phyloP scores from a whole-genome alignment of 2,888 invertebrate species.

The Oscheius sp. region DNA sequence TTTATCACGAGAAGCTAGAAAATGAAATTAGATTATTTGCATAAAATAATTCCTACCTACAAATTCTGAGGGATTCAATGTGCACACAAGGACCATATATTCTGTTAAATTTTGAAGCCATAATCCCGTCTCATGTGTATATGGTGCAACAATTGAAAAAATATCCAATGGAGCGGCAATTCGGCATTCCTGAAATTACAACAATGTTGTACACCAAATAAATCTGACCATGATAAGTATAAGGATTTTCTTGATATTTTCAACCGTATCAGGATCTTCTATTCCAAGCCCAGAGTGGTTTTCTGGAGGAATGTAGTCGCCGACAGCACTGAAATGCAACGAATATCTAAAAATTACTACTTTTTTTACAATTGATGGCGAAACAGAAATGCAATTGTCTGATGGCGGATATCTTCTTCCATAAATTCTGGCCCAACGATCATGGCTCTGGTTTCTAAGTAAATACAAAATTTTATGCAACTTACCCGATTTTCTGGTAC shows the following conservation, averaged over 20 bases:
- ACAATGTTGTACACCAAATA: background rate
- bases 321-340: too few species aligned
- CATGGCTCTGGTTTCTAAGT: conserved; percentile 25
- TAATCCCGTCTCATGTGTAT: too few species aligned
- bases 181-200: background rate
- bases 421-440: conserved; percentile 25
- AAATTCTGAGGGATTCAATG: too few species aligned
- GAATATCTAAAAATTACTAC: too few species aligned
- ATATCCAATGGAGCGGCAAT: background rate
- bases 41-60: background rate
- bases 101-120: too few species aligned
- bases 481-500: conserved; percentile 35
- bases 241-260: too few species aligned
- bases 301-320: too few species aligned
- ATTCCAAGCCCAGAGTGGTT: too few species aligned
- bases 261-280: too few species aligned
- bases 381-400: conserved; percentile 13
- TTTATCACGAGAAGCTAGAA: background rate
- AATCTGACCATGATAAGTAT: background rate
- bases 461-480: background rate
- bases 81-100: too few species aligned
- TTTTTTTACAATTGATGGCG: too few species aligned
- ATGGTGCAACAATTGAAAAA: background rate
- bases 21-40: background rate
- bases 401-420: conserved; percentile 36